phyloP scores from a whole-genome alignment of 2,113 vertebrate genomes.

The Sinocyclocheilus maitianheensis region DNA sequence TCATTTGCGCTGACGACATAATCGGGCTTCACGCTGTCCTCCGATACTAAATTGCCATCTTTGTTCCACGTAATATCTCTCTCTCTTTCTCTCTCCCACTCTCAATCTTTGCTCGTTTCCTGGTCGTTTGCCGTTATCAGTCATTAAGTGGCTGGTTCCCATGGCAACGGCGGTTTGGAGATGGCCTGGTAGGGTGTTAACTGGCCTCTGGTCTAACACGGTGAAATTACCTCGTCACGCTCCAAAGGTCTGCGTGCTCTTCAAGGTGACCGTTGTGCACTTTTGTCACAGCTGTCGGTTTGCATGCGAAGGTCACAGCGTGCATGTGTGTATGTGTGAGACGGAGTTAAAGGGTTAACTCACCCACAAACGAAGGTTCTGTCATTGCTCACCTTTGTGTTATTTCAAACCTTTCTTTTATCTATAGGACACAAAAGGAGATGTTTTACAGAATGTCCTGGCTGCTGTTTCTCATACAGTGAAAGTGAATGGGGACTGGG shows the following conservation, averaged over 20 bases:
- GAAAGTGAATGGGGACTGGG: not conserved
- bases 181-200: constrained; percentile 66
- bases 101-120: constrained; percentile 50
- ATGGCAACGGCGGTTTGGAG: constrained; percentile 76
- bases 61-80: constrained; percentile 69
- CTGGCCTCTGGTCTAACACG: constrained; percentile 61
- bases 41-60: constrained; percentile 76
- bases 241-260: constrained; percentile 58
- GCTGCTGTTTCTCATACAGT: not conserved
- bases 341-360: not conserved
- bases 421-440: not conserved
- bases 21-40: constrained; percentile 77
- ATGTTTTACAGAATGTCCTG: not conserved
- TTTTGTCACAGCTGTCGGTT: not conserved
- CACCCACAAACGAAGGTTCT: not conserved
- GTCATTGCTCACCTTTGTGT: not conserved
- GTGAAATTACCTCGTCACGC: constrained; percentile 61
- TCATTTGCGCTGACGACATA: constrained; percentile 79
- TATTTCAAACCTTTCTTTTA: not conserved
- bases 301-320: not conserved
- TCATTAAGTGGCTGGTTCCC: constrained; percentile 75
- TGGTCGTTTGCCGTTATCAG: constrained; percentile 71
- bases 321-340: constrained; percentile 2
- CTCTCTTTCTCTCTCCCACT: constrained; percentile 53
- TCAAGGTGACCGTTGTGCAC: constrained; percentile 39